Evolutionary conservation across 2,888 invertebrate species (phyloP), one percentile per base, ranked within the genome.

Genomic region (Pemphredon lugubris): DNA sequence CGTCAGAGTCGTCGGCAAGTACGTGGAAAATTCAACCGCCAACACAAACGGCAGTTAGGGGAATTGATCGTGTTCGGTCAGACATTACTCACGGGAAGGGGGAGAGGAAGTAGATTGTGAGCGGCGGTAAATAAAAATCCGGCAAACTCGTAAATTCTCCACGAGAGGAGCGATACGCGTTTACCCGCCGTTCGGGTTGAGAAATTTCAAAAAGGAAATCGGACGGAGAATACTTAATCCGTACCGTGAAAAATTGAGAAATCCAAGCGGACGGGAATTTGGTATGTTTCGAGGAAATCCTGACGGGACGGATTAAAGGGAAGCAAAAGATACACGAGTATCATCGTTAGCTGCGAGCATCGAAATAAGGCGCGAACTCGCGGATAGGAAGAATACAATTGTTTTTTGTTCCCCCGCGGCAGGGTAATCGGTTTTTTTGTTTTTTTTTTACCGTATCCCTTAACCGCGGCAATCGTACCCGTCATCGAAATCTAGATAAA

Each of bases 1-100:
- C 40, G 64, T 53, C 26, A 3, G 58, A 42, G 42, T 39, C 51
- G 65, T 70, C 73, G 51, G 57, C 59, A 59, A 70, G 64, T 60
- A 51, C 26, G 14, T 48, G 6, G 53, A 39, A 40, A 40, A 34
- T 21, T 34, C 39, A 39, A 32, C 14, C 53, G 40, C 21, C 39
- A 13, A 13, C 37, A 20, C 39, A 51, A 21, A 21, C 37, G 37
- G 44, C 26, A 20, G 48, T 54, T 18, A 32, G 13, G 58, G 14
- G 44, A 73, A 71, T 70, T 55, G 54, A 72, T 59, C 59, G 59
- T 37, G 34, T 34, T 42, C 26, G 11, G 13, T 13, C 39, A 44
- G 11, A 20, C 21, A 21, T 47, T 50, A 32, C 21, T 55, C 59
- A n/a, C 16, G 11, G 0, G 30, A 7, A 44, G 13, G 1, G 34